These are phyloP conservation scores for Anthoscopus minutus DNA, from an alignment of 2,113 vertebrate genomes.

Conservation along the genomic window DNA sequence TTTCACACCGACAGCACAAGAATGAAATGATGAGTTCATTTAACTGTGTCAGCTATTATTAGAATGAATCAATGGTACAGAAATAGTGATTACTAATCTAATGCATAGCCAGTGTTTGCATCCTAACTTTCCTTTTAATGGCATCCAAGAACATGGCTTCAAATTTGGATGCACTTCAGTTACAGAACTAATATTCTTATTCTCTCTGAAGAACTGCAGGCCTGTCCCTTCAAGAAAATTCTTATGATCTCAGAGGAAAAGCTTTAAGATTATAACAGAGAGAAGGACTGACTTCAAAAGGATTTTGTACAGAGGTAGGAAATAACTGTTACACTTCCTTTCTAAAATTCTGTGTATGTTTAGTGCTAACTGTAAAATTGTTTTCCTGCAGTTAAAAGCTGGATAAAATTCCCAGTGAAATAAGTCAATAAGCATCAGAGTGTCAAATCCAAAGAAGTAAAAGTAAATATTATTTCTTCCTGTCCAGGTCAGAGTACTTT, in stretches of 20 bases:
- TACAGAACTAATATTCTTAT: not conserved
- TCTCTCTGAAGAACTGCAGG: not conserved
- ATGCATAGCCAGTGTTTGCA: not conserved
- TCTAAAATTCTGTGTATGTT: not conserved
- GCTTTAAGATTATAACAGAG: not conserved
- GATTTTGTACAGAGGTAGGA: not conserved
- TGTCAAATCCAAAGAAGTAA: not conserved
- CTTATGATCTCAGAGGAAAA: not conserved
- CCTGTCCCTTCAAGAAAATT: not conserved
- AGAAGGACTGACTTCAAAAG: not conserved
- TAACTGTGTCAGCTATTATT: not conserved
- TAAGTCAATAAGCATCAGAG: not conserved
- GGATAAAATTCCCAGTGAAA: not conserved
- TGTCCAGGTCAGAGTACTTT: not conserved
- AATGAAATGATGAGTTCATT: not conserved
- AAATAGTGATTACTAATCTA: not conserved
- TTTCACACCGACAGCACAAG: not conserved
- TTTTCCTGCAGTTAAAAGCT: not conserved
- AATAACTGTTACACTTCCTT: not conserved
- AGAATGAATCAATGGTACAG: not conserved
- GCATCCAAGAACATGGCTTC: not conserved
- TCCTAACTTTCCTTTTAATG: not conserved
- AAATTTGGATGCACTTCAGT: not conserved
- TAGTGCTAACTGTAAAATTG: not conserved
- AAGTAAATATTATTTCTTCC: conserved; percentile 37